Percentiles rank a stretch among this genome's conserved stretches.
phyloP scores from a whole-genome alignment of 2,888 invertebrate species.

The Lithophane ornitopus region DNA sequence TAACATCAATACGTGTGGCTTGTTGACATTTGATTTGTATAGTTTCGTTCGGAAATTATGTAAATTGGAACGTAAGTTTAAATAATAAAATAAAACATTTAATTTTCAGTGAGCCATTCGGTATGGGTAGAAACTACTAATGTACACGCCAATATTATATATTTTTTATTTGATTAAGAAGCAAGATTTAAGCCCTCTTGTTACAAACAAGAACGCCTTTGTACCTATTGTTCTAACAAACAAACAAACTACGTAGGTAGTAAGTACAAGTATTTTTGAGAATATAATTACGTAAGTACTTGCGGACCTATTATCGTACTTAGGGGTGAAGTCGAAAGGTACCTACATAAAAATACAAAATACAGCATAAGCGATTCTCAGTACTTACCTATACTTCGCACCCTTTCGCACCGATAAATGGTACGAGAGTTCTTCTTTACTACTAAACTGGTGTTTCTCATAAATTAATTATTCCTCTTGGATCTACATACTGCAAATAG shows the following conservation, averaged over 20 bases:
- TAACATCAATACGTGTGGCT: conserved; percentile 67
- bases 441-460: neutral
- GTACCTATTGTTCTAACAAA: neutral
- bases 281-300: too few species aligned
- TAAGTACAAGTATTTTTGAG: neutral
- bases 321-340: too few species aligned
- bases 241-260: neutral
- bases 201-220: neutral
- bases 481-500: conserved; percentile 7
- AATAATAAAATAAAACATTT: neutral
- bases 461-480: neutral
- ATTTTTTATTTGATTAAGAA: neutral
- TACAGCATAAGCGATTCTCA: too few species aligned
- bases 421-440: neutral
- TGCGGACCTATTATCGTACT: too few species aligned
- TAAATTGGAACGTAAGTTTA: neutral
- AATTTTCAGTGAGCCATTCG: neutral
- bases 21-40: conserved; percentile 44
- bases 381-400: too few species aligned
- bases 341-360: too few species aligned
- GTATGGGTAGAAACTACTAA: neutral
- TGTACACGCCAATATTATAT: neutral
- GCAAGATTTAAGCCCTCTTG: neutral
- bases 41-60: conserved; percentile 40
- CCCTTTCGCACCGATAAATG: neutral